Percentiles rank a stretch among this genome's conserved stretches.
Evolutionary conservation across 1,140 invertebrate genomes (phyloP).

Genomic region (Formica selysi): DNA sequence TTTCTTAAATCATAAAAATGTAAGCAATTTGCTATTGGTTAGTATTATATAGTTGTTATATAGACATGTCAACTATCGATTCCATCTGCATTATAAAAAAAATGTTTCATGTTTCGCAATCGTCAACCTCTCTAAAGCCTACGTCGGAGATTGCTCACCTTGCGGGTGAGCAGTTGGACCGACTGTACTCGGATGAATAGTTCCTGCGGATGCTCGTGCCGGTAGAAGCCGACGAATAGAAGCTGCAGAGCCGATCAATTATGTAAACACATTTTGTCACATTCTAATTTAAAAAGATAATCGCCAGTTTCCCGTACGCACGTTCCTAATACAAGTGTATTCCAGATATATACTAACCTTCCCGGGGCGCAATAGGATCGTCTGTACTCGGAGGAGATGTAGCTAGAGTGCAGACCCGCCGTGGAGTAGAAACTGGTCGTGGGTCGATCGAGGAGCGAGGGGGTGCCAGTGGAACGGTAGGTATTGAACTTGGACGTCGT

Average conservation of each 20-base stretch:
- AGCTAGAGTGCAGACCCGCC: conserved; percentile 59
- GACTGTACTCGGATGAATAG: conserved; percentile 73
- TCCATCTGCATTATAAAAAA: too few relatives aligned
- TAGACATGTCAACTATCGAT: neutral
- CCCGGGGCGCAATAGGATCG: conserved; percentile 69
- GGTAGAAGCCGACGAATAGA: conserved; percentile 68
- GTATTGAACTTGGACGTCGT: conserved; percentile 73
- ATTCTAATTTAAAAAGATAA: neutral
- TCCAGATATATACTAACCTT: conserved; percentile 57
- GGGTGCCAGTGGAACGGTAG: conserved; percentile 71
- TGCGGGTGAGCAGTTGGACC: conserved; percentile 75
- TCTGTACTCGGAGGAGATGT: conserved; percentile 69
- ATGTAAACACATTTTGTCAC: conserved; percentile 51
- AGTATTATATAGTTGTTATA: neutral
- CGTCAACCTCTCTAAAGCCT: neutral
- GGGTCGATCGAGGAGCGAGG: conserved; percentile 71
- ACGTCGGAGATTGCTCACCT: conserved; percentile 74
- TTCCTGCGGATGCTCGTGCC: conserved; percentile 69
- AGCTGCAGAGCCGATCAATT: conserved; percentile 72
- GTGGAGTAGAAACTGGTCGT: conserved; percentile 74
- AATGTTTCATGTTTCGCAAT: conserved; percentile 6
- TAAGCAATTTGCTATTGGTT: neutral
- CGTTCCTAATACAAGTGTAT: neutral
- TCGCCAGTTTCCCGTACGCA: too few relatives aligned
- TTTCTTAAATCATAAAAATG: neutral